These are phyloP conservation scores for Leucania comma DNA, from an alignment of 2,888 invertebrate genomes.

Conservation along the genomic window DNA sequence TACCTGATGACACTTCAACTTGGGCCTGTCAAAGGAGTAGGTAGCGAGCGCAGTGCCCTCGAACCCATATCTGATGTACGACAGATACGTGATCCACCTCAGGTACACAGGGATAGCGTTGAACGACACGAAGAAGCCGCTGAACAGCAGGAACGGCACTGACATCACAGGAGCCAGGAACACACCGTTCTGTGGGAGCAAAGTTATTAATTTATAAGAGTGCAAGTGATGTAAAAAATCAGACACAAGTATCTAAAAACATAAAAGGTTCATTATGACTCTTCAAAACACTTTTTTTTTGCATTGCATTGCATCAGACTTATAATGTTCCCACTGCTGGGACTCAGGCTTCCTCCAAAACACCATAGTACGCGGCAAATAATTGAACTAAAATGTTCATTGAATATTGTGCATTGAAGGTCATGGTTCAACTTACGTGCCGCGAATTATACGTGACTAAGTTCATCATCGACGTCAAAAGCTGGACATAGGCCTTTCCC, in stretches of 20 bases:
- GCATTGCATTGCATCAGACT: too few species aligned
- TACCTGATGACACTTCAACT: conserved; percentile 95
- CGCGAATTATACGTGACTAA: too few species aligned
- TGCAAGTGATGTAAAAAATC: not conserved
- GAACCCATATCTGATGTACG: conserved; percentile 98
- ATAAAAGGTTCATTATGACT: too few species aligned
- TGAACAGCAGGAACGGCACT: conserved; percentile 98
- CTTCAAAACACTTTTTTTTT: too few species aligned
- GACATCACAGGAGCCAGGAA: conserved; percentile 99
- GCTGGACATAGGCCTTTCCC: too few species aligned
- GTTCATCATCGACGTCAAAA: too few species aligned
- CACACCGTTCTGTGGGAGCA: conserved; percentile 95
- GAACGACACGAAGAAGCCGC: conserved; percentile 99
- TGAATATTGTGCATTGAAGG: too few species aligned
- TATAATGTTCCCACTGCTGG: too few species aligned
- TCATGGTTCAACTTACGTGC: too few species aligned
- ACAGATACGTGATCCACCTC: conserved; percentile 98
- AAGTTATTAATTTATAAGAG: not conserved
- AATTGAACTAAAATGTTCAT: too few species aligned
- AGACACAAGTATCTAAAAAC: not conserved
- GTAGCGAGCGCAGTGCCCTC: conserved; percentile 98
- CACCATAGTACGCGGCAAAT: too few species aligned
- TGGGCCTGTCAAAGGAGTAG: conserved; percentile 95
- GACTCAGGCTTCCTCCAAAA: too few species aligned
- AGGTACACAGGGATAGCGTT: conserved; percentile 98